Percentiles rank a stretch among this genome's conserved stretches.
Conservation (phyloP, 2,113 vertebrate species). For the Gymnorhina tibicen region DNA sequence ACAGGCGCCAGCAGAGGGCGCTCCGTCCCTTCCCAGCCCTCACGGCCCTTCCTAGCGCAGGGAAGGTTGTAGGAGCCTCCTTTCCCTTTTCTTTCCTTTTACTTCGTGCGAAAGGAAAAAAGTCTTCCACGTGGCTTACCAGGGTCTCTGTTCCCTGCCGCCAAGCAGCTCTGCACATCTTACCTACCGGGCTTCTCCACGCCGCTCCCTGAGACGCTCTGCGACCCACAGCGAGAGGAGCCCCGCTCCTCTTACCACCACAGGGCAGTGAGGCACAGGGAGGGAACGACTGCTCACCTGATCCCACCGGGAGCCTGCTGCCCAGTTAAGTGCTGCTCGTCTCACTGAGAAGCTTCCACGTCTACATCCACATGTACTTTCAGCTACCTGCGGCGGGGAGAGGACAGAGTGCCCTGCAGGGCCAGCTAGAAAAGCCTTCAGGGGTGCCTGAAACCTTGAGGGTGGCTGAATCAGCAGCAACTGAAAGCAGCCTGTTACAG, state of each 20-base stretch:
- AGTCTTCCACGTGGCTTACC: accelerated
- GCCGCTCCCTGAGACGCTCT: accelerated
- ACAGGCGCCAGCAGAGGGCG: not conserved
- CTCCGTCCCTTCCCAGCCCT: not conserved
- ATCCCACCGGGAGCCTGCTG: accelerated
- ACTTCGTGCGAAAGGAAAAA: too few species aligned
- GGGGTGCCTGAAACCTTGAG: not conserved
- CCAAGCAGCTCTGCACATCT: accelerated
- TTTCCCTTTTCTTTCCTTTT: not conserved
- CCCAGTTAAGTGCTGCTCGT: accelerated
- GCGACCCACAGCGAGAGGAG: accelerated
- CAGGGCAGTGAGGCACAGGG: accelerated
- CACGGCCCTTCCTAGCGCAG: not conserved
- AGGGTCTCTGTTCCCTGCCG: not conserved
- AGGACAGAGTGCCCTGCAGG: not conserved
- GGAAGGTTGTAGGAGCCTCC: accelerated
- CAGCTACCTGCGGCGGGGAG: not conserved
- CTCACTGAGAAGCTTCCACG: not conserved
- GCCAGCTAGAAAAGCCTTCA: not conserved
- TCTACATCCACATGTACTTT: not conserved
- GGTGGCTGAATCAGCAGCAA: not conserved
- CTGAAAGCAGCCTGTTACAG: not conserved
- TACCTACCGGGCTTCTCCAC: not conserved
- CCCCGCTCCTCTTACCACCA: accelerated
- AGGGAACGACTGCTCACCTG: not conserved